These are phyloP conservation scores for Pogonocherus hispidulus DNA, from an alignment of 2,888 invertebrate species.

Conservation along the genomic window DNA sequence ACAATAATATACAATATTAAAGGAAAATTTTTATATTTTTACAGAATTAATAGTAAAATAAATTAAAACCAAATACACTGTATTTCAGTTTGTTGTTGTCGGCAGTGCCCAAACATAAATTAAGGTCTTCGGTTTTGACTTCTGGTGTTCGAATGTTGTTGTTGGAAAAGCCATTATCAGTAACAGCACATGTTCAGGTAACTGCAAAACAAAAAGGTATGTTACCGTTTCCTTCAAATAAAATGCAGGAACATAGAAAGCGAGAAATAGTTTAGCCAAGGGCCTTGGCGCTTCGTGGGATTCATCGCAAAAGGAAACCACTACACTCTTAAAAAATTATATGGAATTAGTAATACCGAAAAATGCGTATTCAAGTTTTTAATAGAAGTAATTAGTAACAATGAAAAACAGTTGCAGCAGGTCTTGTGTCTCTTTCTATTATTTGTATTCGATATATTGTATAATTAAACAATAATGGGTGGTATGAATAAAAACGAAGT, in stretches of 20 bases:
- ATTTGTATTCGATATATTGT: no score
- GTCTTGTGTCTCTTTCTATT: no score
- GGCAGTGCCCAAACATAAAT: conserved; percentile 40
- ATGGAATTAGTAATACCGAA: not conserved
- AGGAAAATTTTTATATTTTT: conserved; percentile 41
- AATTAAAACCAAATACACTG: conserved; percentile 52
- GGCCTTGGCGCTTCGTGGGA: no score
- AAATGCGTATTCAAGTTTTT: not conserved
- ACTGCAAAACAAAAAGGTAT: conserved; percentile 41
- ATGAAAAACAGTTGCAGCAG: no score
- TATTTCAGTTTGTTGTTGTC: conserved; percentile 44
- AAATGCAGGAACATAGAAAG: not conserved
- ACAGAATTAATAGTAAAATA: conserved; percentile 49
- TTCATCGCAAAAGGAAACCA: no score
- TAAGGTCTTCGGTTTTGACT: conserved; percentile 47
- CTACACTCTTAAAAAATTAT: no score
- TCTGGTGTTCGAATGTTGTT: conserved; percentile 47
- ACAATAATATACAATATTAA: conserved; percentile 53
- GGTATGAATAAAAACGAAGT: no score
- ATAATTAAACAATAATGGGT: no score
- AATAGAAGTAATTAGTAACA: no score
- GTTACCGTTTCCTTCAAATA: not conserved
- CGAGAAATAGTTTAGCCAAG: not conserved
- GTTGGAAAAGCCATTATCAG: conserved; percentile 43
- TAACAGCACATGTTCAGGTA: conserved; percentile 53